Conservation (phyloP, 2,888 invertebrate species). For the Lissonota sp. region DNA sequence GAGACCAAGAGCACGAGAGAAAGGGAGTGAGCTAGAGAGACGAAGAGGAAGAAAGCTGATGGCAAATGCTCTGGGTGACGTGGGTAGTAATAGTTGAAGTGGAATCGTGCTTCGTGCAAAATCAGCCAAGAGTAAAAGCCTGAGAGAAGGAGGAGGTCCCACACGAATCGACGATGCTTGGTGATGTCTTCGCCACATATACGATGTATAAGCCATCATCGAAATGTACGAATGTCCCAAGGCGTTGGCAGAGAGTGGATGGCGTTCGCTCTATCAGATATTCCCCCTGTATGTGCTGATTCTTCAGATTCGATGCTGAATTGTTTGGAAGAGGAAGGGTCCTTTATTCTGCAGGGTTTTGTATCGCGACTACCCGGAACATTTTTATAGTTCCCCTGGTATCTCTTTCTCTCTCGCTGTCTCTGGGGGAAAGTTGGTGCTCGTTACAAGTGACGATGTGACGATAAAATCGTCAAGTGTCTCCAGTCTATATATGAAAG, state of each 20-base stretch:
- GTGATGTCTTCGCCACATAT: constrained; percentile 1
- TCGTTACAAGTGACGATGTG: constrained; percentile 15
- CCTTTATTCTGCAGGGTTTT: no score
- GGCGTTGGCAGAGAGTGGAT: constrained; percentile 38
- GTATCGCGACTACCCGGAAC: no score
- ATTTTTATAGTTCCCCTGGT: background rate
- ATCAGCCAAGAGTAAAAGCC: constrained; percentile 9
- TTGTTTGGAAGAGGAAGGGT: background rate
- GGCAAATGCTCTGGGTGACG: constrained; percentile 39
- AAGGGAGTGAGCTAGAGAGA: background rate
- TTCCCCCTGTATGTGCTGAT: constrained; percentile 27
- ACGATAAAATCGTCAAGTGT: constrained; percentile 50
- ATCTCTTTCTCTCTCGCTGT: constrained; percentile 11
- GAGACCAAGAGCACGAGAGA: no score
- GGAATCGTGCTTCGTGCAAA: constrained; percentile 45
- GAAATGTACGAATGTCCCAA: constrained; percentile 26
- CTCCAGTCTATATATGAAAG: constrained; percentile 21
- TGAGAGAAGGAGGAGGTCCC: constrained; percentile 1
- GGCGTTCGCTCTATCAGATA: constrained; percentile 4
- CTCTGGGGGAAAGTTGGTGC: background rate
- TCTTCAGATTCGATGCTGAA: background rate
- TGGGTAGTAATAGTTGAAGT: constrained; percentile 44
- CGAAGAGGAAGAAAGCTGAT: constrained; percentile 28
- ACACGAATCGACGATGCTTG: constrained; percentile 31
- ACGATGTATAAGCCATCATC: background rate